Percentiles rank a stretch among this genome's conserved stretches.
Conservation (phyloP, 2,113 vertebrate genomes). For the Mesitornis unicolor region DNA sequence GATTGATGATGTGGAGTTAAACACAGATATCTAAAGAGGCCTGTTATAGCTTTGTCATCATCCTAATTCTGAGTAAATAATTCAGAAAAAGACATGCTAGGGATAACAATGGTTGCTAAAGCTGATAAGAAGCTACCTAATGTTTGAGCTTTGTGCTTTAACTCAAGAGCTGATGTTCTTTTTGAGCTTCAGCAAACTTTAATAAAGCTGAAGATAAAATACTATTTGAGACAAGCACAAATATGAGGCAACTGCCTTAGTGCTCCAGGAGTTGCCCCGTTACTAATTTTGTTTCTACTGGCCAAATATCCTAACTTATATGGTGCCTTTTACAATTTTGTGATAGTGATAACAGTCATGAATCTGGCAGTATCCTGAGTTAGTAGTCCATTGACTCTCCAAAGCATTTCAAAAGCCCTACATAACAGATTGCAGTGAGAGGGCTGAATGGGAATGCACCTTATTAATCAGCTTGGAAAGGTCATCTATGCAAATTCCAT, state of each 20-base stretch:
- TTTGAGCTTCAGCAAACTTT: neutral
- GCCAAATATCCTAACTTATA: neutral
- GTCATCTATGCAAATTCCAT: neutral
- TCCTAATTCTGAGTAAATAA: neutral
- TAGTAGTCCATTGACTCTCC: neutral
- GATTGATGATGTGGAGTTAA: neutral
- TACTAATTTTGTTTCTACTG: neutral
- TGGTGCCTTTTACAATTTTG: neutral
- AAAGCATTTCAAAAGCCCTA: neutral
- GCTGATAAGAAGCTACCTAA: neutral
- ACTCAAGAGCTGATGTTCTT: neutral
- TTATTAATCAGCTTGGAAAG: neutral
- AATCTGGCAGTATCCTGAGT: neutral
- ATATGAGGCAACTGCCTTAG: neutral
- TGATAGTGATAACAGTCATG: neutral
- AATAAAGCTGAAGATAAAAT: neutral
- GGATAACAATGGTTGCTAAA: neutral
- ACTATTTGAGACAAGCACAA: neutral
- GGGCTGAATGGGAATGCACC: neutral
- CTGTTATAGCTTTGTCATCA: accelerated
- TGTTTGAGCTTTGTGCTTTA: neutral
- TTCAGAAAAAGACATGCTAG: neutral
- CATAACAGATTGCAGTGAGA: neutral
- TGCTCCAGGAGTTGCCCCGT: accelerated
- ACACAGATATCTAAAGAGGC: accelerated